Base-by-base conservation (phyloP, 2,888 invertebrate species). In the Heterodera filipjevi region DNA sequence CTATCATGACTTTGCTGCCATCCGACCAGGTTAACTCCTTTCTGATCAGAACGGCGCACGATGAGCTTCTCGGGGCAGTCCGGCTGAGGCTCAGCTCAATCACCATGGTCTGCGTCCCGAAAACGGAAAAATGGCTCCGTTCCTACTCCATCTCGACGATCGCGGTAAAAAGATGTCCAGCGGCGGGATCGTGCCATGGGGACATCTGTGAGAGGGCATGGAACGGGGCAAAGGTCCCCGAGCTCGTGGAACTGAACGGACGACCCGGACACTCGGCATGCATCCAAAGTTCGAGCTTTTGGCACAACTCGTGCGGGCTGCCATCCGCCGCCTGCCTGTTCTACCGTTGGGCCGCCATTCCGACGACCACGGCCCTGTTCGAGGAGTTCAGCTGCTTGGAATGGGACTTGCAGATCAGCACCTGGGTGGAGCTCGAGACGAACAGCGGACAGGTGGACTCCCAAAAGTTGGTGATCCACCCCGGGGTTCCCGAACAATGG, bases 251-350 rank as follows among this genome's bases (percentile, higher is more conserved):
- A 27, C n/a, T 30, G 44, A 71, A 71, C 12, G 1, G 8, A 3
- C 46, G 39, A 10, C 71, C 71, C n/a, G 71, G 71, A 27, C 39
- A 71, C 6, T 44, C 30, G 1, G 39, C 30, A 2, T 71, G 71
- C 30, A 30, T 71, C 10, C n/a, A 30, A 44, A 30, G 27, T 27
- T 10, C 71, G 30, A 30, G 71, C 27, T 71, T 71, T 71, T 71
- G 71, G 71, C 27, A 30, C n/a, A 71, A 71, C 6, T n/a, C 27
- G 6, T 71, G 71, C 30, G 71, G 71, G 2, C 71, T 71, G 5
- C 71, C 71, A 5, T n/a, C 71, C 2, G 27, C n/a, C 27, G 71
- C 27, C 10, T 71, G 71, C 30, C 71, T 71, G 8, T 71, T 44
- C 5, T 71, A 71, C 46, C n/a, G 71, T 1, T 71, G 8, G 5